Percentiles rank a stretch among this genome's conserved stretches.
Conservation (phyloP, 2,797 vertebrate species). For the Neostethus bicornis region DNA sequence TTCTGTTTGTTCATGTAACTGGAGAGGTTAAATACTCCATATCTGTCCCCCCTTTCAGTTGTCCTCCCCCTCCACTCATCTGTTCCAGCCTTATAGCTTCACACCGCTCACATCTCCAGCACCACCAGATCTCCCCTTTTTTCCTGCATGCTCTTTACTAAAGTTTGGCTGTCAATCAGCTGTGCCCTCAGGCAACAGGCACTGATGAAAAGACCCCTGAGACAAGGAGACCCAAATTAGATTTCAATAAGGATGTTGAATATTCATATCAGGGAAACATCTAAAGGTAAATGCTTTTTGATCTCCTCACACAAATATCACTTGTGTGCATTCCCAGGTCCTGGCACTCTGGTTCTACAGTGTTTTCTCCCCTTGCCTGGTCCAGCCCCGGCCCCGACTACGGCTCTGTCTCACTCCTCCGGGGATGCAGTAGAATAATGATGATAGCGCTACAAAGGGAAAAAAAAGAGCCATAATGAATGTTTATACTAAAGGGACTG, state of each 20-base stretch:
- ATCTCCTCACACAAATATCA: conserved; percentile 87
- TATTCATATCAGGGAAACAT: conserved; percentile 97
- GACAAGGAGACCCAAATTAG: conserved; percentile 97
- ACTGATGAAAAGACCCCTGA: conserved; percentile 98
- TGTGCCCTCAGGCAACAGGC: conserved; percentile 91
- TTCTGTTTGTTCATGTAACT: conserved; percentile 71
- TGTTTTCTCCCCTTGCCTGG: conserved; percentile 70
- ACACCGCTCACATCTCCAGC: conserved; percentile 74
- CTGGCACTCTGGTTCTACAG: conserved; percentile 77
- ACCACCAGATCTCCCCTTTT: conserved; percentile 71
- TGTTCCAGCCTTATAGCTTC: conserved; percentile 70
- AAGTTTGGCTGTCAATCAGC: conserved; percentile 95
- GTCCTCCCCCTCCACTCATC: conserved; percentile 62
- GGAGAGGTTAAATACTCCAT: conserved; percentile 68
- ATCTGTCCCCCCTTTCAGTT: conserved; percentile 5
- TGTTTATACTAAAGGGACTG: conserved; percentile 86
- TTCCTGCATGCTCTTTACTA: conserved; percentile 79
- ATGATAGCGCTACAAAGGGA: conserved; percentile 82
- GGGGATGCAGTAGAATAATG: conserved; percentile 80
- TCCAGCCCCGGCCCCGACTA: conserved; percentile 68
- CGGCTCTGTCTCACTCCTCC: conserved; percentile 70
- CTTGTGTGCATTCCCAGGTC: conserved; percentile 85
- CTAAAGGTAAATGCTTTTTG: conserved; percentile 91
- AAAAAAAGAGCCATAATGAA: conserved; percentile 82
- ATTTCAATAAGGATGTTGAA: conserved; percentile 98